Conservation (phyloP, 2,888 invertebrate genomes). For the Calameuta pallipes region DNA sequence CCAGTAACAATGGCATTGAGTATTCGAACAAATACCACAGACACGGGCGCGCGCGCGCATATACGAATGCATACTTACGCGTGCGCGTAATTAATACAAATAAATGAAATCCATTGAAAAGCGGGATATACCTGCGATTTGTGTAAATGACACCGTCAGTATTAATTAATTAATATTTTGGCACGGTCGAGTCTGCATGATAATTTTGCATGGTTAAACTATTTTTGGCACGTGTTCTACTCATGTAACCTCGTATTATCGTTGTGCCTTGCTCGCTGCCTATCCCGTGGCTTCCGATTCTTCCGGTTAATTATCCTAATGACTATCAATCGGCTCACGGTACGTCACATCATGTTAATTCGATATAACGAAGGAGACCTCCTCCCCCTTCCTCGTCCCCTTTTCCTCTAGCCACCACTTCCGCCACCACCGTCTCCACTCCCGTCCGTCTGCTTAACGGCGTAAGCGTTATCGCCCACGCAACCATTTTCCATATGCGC, state of each 20-base stretch:
- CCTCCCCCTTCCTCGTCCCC: neutral
- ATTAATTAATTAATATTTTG: neutral
- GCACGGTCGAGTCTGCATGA: neutral
- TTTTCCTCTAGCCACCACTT: no score
- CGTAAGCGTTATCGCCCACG: neutral
- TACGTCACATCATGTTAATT: neutral
- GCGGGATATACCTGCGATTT: neutral
- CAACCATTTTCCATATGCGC: neutral
- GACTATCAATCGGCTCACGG: neutral
- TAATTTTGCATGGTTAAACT: neutral
- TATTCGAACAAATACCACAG: neutral
- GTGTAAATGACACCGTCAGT: neutral
- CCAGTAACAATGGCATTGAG: neutral
- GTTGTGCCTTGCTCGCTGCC: neutral
- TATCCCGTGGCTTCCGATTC: neutral
- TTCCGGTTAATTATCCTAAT: neutral
- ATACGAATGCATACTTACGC: no score
- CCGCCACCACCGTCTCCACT: neutral
- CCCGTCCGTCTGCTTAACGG: neutral
- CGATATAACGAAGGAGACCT: neutral
- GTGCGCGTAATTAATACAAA: no score
- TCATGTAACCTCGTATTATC: neutral
- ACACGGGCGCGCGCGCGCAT: no score
- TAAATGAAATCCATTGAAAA: no score
- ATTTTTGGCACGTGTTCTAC: neutral